Base-by-base conservation (phyloP, 2,888 invertebrate genomes). In the Cremastobaeus sp. region DNA sequence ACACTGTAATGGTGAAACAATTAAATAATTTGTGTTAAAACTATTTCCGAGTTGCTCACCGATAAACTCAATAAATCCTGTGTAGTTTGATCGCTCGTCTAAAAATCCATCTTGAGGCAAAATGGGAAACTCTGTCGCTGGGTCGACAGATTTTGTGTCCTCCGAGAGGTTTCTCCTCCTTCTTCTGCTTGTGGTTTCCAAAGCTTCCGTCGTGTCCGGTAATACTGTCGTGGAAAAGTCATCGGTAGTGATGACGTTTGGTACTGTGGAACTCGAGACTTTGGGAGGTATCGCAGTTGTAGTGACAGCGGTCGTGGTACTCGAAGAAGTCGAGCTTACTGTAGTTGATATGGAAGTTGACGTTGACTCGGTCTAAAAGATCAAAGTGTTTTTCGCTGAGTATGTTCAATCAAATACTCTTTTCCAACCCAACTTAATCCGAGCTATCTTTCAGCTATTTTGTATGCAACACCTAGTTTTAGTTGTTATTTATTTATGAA, bases 31-130 rank as follows among this genome's bases (percentile, higher is more conserved):
- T n/a, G n/a, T n/a, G n/a, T n/a, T n/a, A n/a, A n/a, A n/a, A n/a
- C n/a, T n/a, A n/a, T n/a, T n/a, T n/a, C n/a, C n/a, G n/a, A n/a
- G n/a, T 20, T 8, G 89, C 90, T 89, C 87, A 94, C 95, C 93
- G 79, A 95, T 92, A 8, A 96, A 90, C 89, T 96, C 95, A 28
- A 96, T 90, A 84, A 95, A 96, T 14, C 95, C 93, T 0, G 96
- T 95, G 79, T 97, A 97, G 84, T 95, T 95, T 8, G 94, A 92
- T 52, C 90, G 91, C 9, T 92, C 89, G 82, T 95, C 94, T 45
- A 97, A 89, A 54, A 89, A 90, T 0, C 96, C 95, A 86, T 96
- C 96, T 68, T 89, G 90, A 1, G 92, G 90, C 17, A 89, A 86
- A 76, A 88, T 76, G 3, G 65, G 52, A 14, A 57, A 57, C 80